These are phyloP conservation scores for Kryphioiulus occultus DNA, from an alignment of 2,888 invertebrate genomes.

Conservation along the genomic window DNA sequence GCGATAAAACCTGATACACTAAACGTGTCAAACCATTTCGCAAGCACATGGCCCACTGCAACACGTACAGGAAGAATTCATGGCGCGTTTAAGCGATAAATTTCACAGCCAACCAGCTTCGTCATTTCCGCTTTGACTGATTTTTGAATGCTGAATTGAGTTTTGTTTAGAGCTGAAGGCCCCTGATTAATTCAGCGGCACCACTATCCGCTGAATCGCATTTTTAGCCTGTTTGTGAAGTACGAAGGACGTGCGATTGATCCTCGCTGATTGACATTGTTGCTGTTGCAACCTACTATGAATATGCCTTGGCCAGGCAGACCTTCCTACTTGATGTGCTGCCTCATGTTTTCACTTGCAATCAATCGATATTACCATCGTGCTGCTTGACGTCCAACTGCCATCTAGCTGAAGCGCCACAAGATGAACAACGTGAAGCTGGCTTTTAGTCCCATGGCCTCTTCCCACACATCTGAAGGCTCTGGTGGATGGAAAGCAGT, in stretches of 20 bases:
- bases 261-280: slow-evolving; percentile 32
- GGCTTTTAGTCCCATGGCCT: background rate
- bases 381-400: background rate
- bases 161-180: too few relatives aligned
- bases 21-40: too few relatives aligned
- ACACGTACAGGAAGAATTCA: too few relatives aligned
- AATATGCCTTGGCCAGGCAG: background rate
- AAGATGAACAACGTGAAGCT: background rate
- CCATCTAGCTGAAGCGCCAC: slow-evolving; percentile 14
- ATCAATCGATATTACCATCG: background rate
- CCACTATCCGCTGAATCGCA: background rate
- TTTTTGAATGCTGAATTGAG: too few relatives aligned
- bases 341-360: background rate
- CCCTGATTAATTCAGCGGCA: background rate
- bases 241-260: background rate
- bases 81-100: too few relatives aligned
- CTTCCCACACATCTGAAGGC: background rate
- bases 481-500: background rate
- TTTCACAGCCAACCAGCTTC: too few relatives aligned
- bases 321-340: background rate
- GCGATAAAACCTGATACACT: too few relatives aligned
- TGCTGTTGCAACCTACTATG: background rate
- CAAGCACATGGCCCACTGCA: too few relatives aligned
- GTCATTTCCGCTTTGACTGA: too few relatives aligned
- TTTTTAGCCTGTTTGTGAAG: background rate